Evolutionary conservation across 2,888 invertebrate species (phyloP).

Genomic region (Didymodactylos carnosus): DNA sequence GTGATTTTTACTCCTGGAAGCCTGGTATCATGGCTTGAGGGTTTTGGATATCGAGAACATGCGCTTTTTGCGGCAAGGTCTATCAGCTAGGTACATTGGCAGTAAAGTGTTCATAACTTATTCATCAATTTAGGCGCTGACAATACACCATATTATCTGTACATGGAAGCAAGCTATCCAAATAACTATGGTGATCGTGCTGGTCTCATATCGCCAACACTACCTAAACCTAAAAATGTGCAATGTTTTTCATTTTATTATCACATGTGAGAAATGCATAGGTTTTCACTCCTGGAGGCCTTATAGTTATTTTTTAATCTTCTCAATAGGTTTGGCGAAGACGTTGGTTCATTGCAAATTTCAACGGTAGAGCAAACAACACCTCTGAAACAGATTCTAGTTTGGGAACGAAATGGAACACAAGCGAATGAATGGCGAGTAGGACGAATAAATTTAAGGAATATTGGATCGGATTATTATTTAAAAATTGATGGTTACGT

Average conservation of each 20-base stretch:
- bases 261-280: background rate
- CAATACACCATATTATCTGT: slow-evolving; percentile 22
- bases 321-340: background rate
- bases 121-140: too few relatives aligned
- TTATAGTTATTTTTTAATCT: too few relatives aligned
- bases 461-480: slow-evolving; percentile 5
- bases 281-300: too few relatives aligned
- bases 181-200: slow-evolving; percentile 21
- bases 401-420: background rate
- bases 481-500: slow-evolving; percentile 5
- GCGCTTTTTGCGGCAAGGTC: too few relatives aligned
- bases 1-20: too few relatives aligned
- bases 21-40: too few relatives aligned
- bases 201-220: slow-evolving; percentile 18
- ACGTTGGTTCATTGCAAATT: background rate
- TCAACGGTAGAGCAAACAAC: background rate
- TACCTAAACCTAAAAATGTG: background rate
- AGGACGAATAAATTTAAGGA: background rate
- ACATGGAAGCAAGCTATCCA: slow-evolving; percentile 21
- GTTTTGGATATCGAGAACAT: too few relatives aligned
- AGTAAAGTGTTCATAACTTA: too few relatives aligned
- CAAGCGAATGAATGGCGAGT: background rate
- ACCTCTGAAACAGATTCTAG: background rate
- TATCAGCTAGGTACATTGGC: too few relatives aligned
- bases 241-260: background rate